Conservation (phyloP, 2,797 vertebrate genomes). For the Neosilurus mollespiculum region DNA sequence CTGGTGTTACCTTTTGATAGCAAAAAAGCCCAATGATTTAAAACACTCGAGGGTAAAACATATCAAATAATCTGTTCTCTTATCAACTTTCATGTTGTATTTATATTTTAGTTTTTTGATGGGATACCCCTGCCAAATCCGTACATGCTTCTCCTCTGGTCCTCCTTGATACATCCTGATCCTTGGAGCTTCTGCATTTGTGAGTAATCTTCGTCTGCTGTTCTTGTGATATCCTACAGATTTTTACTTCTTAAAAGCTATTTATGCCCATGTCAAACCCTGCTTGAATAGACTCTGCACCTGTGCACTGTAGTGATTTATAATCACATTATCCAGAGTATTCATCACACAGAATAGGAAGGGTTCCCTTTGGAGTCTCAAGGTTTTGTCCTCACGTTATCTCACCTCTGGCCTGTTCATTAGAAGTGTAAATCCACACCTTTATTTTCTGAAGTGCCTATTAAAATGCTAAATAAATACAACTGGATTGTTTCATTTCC, state of each 20-base stretch:
- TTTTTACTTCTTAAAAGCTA: not conserved
- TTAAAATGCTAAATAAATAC: not conserved
- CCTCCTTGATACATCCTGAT: not conserved
- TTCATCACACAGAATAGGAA: not conserved
- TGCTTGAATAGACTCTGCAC: not conserved
- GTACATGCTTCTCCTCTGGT: not conserved
- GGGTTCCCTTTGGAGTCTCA: not conserved
- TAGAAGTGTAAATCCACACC: not conserved
- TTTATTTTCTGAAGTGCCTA: too few relatives aligned
- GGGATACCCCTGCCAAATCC: not conserved
- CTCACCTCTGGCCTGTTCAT: not conserved
- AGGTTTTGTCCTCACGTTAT: not conserved
- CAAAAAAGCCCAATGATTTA: too few relatives aligned
- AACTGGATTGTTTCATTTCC: not conserved
- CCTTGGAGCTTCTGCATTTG: not conserved
- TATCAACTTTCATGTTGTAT: too few relatives aligned
- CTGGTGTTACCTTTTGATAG: not conserved
- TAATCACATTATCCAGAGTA: not conserved
- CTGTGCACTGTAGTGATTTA: not conserved
- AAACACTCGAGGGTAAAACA: too few relatives aligned
- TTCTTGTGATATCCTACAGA: not conserved
- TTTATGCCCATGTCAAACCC: not conserved
- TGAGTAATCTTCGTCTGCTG: not conserved
- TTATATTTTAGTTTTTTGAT: not conserved
- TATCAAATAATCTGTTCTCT: not conserved